Base-by-base conservation (phyloP, 1,140 invertebrate species). In the Pseudachorutes palmiensis region DNA sequence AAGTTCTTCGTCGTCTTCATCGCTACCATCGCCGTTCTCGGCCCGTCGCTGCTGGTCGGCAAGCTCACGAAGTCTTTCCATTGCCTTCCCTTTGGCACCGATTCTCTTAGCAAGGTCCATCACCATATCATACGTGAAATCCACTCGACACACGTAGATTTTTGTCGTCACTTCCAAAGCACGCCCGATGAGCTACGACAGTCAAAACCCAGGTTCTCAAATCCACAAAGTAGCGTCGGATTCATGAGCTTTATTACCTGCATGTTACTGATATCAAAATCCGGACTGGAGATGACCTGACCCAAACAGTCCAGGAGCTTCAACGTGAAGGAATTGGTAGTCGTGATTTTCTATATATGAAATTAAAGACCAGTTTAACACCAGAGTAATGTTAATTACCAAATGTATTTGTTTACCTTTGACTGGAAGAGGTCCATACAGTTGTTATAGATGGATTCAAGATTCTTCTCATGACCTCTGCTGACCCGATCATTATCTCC, bases 141-240 rank as follows among this genome's bases (percentile, higher is more conserved):
- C 72, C 0, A 73, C 72, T 1, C 72, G 69, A 49, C 72, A 73
- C 29, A 67, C 62, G 57, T 73, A 73, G 31, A 73, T 73, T 64
- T 64, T 68, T 9, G 66, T 64, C 9, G 69, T 67, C 32, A 69
- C 62, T 65, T 73, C 72, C 24, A 73, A 49, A n/a, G 69, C 70
- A 5, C 65, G 64, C 1, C 66, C 69, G 16, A 66, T 28, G 19
- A 69, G 33, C 66, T 65, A 30, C 9, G 33, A 26, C 33, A 36
- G 28, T 41, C 31, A 65, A n/a, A 55, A 2, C 29, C 58, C 30
- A 49, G 62, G 1, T 14, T 51, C 19, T 0, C 22, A 12, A 49
- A 63, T 12, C 5, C 30, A 2, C 22, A 30, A 30, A 28, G 30
- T 36, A 3, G 19, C 59, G 12, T 19, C 24, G 16, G 29, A 61